These are phyloP conservation scores for Lamprotornis superbus DNA, from an alignment of 2,113 vertebrate genomes.

Conservation along the genomic window DNA sequence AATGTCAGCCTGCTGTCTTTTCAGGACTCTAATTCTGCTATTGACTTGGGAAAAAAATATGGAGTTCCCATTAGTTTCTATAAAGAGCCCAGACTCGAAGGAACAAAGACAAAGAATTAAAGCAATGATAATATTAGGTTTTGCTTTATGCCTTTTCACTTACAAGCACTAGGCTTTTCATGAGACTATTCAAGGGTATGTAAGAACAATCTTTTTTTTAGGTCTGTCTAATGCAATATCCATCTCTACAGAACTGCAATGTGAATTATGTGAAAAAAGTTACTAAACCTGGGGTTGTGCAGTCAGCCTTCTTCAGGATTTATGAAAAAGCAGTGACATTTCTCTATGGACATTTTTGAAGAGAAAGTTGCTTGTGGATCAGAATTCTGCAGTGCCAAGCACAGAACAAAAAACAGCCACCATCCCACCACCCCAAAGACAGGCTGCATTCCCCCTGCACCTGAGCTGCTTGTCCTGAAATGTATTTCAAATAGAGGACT, in stretches of 20 bases:
- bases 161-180: not conserved
- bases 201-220: not conserved
- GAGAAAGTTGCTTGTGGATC: not conserved
- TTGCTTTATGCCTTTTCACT: conserved; percentile 21
- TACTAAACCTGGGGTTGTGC: not conserved
- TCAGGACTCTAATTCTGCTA: not conserved
- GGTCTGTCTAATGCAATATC: not conserved
- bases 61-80: not conserved
- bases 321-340: conserved; percentile 3
- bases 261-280: not conserved
- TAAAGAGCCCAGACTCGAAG: not conserved
- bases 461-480: not conserved
- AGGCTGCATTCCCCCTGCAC: not conserved
- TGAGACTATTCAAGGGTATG: not conserved
- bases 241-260: not conserved
- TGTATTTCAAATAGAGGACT: not conserved
- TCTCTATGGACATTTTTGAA: not conserved
- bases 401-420: not conserved
- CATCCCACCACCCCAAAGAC: not conserved
- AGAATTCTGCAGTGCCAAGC: not conserved
- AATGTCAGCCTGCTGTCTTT: not conserved
- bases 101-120: conserved; percentile 32
- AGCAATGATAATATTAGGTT: not conserved
- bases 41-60: not conserved
- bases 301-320: not conserved